A percentile compares a stretch with the other conserved stretches of the same genome.
phyloP scores from a whole-genome alignment of 1,140 invertebrate species.

The Neodiprion fabricii region DNA sequence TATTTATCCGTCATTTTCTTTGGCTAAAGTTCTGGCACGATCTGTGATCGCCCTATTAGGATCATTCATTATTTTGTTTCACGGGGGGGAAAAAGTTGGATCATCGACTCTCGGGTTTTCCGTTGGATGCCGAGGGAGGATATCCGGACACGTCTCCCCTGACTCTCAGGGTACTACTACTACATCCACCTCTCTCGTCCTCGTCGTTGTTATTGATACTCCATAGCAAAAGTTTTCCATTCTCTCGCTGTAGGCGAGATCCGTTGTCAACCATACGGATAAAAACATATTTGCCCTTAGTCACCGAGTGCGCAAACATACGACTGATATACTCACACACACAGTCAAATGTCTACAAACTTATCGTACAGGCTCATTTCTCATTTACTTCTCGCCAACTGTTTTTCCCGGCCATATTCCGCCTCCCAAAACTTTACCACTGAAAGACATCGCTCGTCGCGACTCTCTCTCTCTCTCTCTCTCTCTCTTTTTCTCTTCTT shows the following conservation, averaged over 20 bases:
- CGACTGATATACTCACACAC: not conserved
- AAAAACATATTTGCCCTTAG: slow-evolving; percentile 46
- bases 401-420: not conserved
- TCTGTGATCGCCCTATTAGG: slow-evolving; percentile 44
- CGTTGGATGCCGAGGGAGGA: too few relatives aligned
- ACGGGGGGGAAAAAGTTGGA: not conserved
- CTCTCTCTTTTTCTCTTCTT: not conserved
- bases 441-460: not conserved
- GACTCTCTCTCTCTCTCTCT: not conserved
- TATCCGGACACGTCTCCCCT: not conserved
- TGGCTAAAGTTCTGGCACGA: slow-evolving; percentile 34
- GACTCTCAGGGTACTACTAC: too few relatives aligned
- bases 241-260: slow-evolving; percentile 4
- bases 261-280: slow-evolving; percentile 21
- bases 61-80: slow-evolving; percentile 45
- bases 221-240: slow-evolving; percentile 12
- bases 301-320: not conserved
- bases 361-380: not conserved
- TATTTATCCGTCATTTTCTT: not conserved
- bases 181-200: too few relatives aligned
- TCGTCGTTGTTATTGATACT: slow-evolving; percentile 42
- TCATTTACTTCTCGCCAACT: slow-evolving; percentile 4
- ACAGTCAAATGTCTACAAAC: not conserved
- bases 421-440: too few relatives aligned
- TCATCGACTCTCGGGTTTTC: slow-evolving; percentile 23